Base-by-base conservation (phyloP, 2,797 vertebrate species). In the Gymnoscopelus braueri region DNA sequence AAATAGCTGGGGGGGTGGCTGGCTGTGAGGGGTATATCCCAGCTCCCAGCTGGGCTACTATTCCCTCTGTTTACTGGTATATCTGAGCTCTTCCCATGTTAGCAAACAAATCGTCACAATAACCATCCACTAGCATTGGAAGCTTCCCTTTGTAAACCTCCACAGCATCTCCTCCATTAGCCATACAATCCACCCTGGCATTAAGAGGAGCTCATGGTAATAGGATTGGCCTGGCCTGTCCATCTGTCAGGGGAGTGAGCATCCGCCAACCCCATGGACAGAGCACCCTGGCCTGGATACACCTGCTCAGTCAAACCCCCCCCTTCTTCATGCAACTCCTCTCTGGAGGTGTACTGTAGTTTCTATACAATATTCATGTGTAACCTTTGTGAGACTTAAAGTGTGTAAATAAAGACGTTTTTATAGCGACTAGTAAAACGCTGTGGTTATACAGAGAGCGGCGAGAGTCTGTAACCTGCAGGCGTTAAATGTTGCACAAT, bases 171-270 rank as follows among this genome's bases (percentile, higher is more conserved):
- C 72, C 72, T 26, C 75, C 79, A 81, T 83, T 85, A 83, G 80
- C 80, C 58, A 85, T 83, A 84, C 75, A 88, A 75, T 77, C 82
- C 79, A 84, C 77, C 75, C 83, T 84, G 83, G 88, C 78, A 87
- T 87, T 89, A 89, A 83, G 82, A 87, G 68, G 70, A 86, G 85
- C 86, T 88, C 87, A 83, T 56, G 80, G 85, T 92, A 93, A 93
- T 92, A 91, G 92, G 91, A 93, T 94, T 94, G 88, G 69, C 84
- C 84, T 71, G 65, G 84, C 56, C 69, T n/a, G 77, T 87, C 89
- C 90, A 93, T 92, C 90, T 93, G 91, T 86, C 90, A 87, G 80
- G 74, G 69, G 79, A 85, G 70, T 67, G 85, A 90, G 83, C 75
- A 84, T 78, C 71, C 78, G 77, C 73, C 81, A 84, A 88, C 79